Conservation (phyloP, 2,888 invertebrate genomes). For the Apamea monoglypha region DNA sequence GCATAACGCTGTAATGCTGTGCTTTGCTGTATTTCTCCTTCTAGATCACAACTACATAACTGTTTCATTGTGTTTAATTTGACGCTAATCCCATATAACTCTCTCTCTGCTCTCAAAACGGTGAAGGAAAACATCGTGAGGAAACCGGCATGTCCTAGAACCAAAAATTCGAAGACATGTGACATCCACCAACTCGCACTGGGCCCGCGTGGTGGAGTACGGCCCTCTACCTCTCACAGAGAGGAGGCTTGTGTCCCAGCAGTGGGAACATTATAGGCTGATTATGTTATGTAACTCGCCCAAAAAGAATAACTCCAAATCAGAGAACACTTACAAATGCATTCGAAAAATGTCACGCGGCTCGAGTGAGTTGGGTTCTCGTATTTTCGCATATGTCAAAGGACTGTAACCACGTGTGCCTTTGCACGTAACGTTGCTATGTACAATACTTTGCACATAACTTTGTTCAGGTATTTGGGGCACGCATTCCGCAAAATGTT, state of each 20-base stretch:
- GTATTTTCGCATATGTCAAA: conserved; percentile 40
- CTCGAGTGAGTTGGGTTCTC: conserved; percentile 34
- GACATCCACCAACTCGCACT: too few species aligned
- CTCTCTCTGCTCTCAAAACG: too few species aligned
- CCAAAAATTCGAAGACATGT: too few species aligned
- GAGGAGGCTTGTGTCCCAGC: too few species aligned
- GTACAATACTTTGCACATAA: conserved; percentile 36
- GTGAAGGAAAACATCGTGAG: too few species aligned
- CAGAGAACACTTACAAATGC: conserved; percentile 2
- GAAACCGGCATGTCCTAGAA: too few species aligned
- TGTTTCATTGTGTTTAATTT: neutral
- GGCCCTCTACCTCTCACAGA: too few species aligned
- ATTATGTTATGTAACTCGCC: too few species aligned
- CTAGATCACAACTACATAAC: neutral
- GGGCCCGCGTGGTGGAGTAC: too few species aligned
- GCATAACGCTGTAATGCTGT: neutral
- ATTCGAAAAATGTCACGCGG: conserved; percentile 19
- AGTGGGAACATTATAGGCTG: too few species aligned
- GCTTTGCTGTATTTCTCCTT: neutral
- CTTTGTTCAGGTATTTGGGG: conserved; percentile 28
- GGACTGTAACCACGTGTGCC: conserved; percentile 21
- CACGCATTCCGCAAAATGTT: conserved; percentile 29
- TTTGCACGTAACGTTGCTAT: conserved; percentile 18
- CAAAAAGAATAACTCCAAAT: conserved; percentile 1
- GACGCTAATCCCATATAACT: neutral